phyloP scores from a whole-genome alignment of 2,888 invertebrate genomes.

The Hyppa rectilinea region DNA sequence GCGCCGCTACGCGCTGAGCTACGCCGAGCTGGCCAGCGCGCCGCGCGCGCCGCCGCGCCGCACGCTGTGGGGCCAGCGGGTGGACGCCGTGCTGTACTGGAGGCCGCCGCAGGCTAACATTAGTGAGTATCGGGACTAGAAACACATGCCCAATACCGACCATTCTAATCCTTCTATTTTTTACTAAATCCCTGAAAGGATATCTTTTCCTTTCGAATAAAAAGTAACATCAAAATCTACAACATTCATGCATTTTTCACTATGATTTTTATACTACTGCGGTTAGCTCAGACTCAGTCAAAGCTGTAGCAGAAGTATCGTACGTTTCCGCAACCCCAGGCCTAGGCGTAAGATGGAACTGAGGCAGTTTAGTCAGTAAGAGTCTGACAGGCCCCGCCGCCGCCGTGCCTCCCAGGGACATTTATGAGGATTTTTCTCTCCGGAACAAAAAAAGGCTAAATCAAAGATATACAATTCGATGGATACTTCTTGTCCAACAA shows the following conservation, averaged over 20 bases:
- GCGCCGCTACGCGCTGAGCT: constrained; percentile 92
- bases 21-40: constrained; percentile 89
- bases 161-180: not conserved
- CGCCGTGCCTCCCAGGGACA: too few relatives aligned
- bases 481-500: too few relatives aligned
- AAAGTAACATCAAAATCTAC: not conserved
- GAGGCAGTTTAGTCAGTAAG: too few relatives aligned
- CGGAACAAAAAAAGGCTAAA: too few relatives aligned
- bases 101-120: constrained; percentile 94
- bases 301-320: too few relatives aligned
- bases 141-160: not conserved
- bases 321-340: too few relatives aligned
- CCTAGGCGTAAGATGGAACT: too few relatives aligned
- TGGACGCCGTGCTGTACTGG: constrained; percentile 93
- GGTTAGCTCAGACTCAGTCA: not conserved
- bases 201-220: not conserved
- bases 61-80: constrained; percentile 90
- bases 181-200: not conserved
- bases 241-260: not conserved
- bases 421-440: too few relatives aligned
- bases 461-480: too few relatives aligned
- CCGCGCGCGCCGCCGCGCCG: constrained; percentile 73
- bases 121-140: constrained; percentile 87
- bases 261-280: too few relatives aligned
- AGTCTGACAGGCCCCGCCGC: too few relatives aligned